Evolutionary conservation across 2,888 invertebrate species (phyloP), one percentile per base, ranked within the genome.

Genomic region (Eubasilissa splendida): DNA sequence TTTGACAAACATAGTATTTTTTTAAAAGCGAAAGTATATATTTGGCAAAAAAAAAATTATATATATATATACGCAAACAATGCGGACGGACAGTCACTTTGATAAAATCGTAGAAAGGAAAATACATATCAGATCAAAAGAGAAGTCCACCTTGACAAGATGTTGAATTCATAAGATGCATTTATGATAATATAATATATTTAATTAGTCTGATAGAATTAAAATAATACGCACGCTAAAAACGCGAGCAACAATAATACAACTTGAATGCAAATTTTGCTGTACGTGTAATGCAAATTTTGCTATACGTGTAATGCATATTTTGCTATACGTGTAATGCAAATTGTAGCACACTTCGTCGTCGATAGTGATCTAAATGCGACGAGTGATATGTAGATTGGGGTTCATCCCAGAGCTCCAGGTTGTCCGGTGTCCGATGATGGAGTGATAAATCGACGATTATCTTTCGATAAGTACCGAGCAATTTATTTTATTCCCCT

Each of bases 71-170:
- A 33, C 5, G 31, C 42, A n/a, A 8, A 66, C 33, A 68, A 68
- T 50, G 9, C 12, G 42, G 12, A 22, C 14, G 9, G 12, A 71
- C 71, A 71, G 52, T 71, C 71, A 53, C 70, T 56, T 53, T 22
- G 22, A 71, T 33, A 54, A 31, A 31, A 33, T 54, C 54, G 52
- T 70, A 70, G 70, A 73, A 73, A 56, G 71, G 71, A 42, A n/a
- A 56, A 12, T 31, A 12, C 11, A 73, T 56, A 73, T 65, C 31
- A 31, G 65, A 65, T 33, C 22, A n/a, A 56, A 73, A 73, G n/a
- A 73, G 71, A 73, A 73, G 71, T 73, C 71, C 56, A 73, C 71
- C 71, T 73, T 73, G 71, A 14, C 11, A 11, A 56, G 56, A 42
- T 33, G 56, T 54, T 73, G 33, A 56, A n/a, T 42, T 58, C 9